phyloP scores from a whole-genome alignment of 2,888 invertebrate species.

The Meiosimyza decipiens region DNA sequence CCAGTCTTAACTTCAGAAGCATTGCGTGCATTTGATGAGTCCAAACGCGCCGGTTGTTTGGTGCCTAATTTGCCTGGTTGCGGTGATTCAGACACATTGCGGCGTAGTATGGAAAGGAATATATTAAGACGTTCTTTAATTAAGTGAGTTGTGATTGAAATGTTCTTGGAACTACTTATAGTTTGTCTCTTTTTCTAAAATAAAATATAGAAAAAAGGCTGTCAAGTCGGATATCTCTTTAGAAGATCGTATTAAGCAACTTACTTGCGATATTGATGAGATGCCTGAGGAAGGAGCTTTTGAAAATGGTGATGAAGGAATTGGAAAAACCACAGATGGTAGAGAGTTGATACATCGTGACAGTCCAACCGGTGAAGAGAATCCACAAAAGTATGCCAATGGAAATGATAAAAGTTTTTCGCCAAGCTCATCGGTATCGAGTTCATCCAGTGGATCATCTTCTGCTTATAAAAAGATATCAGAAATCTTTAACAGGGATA shows the following conservation, averaged over 20 bases:
- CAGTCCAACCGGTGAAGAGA: conserved; percentile 77
- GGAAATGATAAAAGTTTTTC: conserved; percentile 73
- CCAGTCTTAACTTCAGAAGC: conserved; percentile 79
- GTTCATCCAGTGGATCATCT: conserved; percentile 71
- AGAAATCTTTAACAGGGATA: conserved; percentile 66
- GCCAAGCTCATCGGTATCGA: conserved; percentile 70
- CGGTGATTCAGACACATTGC: conserved; percentile 74
- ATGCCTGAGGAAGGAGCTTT: conserved; percentile 62
- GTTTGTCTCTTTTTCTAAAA: not conserved
- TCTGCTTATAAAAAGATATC: conserved; percentile 73
- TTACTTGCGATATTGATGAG: conserved; percentile 88
- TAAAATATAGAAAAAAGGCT: conserved; percentile 60
- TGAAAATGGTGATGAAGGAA: conserved; percentile 50
- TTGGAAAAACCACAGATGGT: conserved; percentile 48
- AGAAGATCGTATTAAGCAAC: conserved; percentile 85
- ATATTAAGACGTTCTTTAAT: conserved; percentile 83
- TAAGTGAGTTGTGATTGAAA: conserved; percentile 69
- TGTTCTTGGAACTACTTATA: not conserved
- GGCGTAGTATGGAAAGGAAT: conserved; percentile 84
- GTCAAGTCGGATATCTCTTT: conserved; percentile 76
- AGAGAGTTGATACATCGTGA: conserved; percentile 69
- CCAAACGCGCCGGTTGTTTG: conserved; percentile 70
- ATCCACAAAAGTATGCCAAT: conserved; percentile 63
- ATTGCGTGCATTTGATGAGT: conserved; percentile 76
- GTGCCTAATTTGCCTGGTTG: conserved; percentile 63